These are phyloP conservation scores for Amazona finschi DNA, from an alignment of 2,797 vertebrate genomes.

Conservation along the genomic window DNA sequence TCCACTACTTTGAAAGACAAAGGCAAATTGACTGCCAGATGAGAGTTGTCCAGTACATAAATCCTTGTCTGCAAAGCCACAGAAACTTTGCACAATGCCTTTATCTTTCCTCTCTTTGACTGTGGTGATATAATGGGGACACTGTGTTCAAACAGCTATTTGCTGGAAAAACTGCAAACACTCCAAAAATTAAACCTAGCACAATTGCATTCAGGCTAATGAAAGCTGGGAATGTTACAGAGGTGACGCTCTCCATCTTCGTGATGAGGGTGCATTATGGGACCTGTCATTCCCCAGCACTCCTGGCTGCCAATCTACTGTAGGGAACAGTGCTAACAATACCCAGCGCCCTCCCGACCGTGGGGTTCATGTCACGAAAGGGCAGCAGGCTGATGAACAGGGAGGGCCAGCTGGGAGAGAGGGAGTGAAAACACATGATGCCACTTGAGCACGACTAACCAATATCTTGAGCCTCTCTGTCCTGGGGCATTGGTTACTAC, in stretches of 20 bases:
- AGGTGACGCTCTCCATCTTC: conserved; percentile 65
- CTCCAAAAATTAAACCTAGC: conserved; percentile 71
- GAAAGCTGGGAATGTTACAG: conserved; percentile 60
- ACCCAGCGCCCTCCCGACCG: neutral
- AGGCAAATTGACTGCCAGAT: conserved; percentile 67
- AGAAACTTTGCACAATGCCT: conserved; percentile 66
- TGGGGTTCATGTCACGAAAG: conserved; percentile 21
- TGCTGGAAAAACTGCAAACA: conserved; percentile 68
- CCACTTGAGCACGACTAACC: neutral
- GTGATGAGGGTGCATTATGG: conserved; percentile 40
- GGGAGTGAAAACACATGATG: neutral
- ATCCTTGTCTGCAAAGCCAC: conserved; percentile 64
- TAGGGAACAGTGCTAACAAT: conserved; percentile 29
- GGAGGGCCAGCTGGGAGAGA: neutral
- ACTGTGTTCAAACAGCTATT: conserved; percentile 69
- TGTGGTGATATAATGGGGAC: conserved; percentile 65
- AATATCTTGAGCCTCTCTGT: neutral
- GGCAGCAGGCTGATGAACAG: neutral
- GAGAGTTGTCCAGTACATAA: conserved; percentile 66
- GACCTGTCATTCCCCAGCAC: conserved; percentile 56
- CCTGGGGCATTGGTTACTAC: neutral
- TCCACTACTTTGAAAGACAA: conserved; percentile 64
- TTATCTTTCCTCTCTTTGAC: conserved; percentile 68
- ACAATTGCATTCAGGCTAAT: conserved; percentile 62
- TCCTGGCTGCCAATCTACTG: conserved; percentile 61